Base-by-base conservation (phyloP, 1,140 invertebrate genomes). In the Thrips palmi region DNA sequence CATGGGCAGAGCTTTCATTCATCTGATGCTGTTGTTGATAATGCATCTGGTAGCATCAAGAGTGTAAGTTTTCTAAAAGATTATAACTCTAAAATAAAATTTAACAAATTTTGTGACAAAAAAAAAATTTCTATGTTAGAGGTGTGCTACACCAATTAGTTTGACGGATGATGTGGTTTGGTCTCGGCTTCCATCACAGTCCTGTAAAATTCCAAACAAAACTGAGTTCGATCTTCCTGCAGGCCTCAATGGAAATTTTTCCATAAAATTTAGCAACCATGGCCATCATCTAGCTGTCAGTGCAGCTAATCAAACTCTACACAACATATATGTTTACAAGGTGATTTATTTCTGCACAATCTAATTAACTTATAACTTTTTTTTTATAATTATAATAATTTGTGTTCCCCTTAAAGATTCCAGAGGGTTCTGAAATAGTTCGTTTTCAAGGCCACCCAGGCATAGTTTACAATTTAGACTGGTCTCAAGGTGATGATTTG, bases 401-500 rank as follows among this genome's bases (percentile, higher is more conserved):
- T n/a, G n/a, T n/a, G n/a, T 35, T 38, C n/a, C 14, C 33, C 32
- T 10, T 15, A 14, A 18, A 40, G 35, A 23, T 45, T 35, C 34
- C 37, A n/a, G 47, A 50, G 8, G 47, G 42, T 8, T 54, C 50
- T 31, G 47, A 56, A 10, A 41, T 51, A 15, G 47, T 52, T 14
- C 42, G 39, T 37, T 56, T 58, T 42, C 41, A 44, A 17, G 69
- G 68, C 18, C 70, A 73, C 48, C 65, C 65, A 49, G 65, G 65
- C 35, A 62, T 75, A 42, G 59, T 76, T 15, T 77, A 77, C 51
- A 63, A 66, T 21, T 43, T 77, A 10, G 55, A 58, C 32, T 77
- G 74, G 74, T 67, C 63, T 2, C 51, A 52, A 11, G 60, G 62
- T 45, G 65, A 70, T 49, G 58, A 56, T 14, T 55, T 58, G 36